These are phyloP conservation scores for Brachycybe producta DNA, from an alignment of 2,888 invertebrate genomes.

Conservation along the genomic window DNA sequence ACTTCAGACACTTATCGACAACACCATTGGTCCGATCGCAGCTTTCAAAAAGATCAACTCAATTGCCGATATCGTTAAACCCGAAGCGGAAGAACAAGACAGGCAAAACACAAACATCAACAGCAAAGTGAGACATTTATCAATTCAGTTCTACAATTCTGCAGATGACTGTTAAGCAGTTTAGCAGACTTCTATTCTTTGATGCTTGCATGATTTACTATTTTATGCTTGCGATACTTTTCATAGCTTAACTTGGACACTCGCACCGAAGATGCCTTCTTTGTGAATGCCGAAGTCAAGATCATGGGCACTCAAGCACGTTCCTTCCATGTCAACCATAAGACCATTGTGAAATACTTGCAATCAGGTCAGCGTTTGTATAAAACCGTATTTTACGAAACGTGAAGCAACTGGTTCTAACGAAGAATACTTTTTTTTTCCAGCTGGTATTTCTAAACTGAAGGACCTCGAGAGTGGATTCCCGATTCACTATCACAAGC, in stretches of 20 bases:
- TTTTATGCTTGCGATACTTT: too few species aligned
- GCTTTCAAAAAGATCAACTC: neutral
- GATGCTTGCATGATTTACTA: too few species aligned
- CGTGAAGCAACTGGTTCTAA: neutral
- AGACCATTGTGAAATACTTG: neutral
- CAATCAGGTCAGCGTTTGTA: neutral
- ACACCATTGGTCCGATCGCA: neutral
- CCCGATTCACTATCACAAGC: neutral
- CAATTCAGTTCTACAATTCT: too few species aligned
- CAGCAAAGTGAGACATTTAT: neutral
- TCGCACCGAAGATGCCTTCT: neutral
- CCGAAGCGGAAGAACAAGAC: neutral
- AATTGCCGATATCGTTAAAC: neutral
- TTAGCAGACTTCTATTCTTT: neutral
- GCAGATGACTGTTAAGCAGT: neutral
- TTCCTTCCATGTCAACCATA: neutral
- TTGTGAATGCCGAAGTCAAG: neutral
- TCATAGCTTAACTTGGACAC: neutral
- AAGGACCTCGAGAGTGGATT: neutral
- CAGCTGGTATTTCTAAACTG: neutral
- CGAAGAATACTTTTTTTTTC: neutral
- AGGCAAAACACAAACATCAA: neutral
- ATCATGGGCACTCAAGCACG: slow-evolving; percentile 1
- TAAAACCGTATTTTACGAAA: neutral
- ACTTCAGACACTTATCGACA: neutral